phyloP scores from a whole-genome alignment of 1,140 invertebrate species.

The Zaprionus kolodkinae region DNA sequence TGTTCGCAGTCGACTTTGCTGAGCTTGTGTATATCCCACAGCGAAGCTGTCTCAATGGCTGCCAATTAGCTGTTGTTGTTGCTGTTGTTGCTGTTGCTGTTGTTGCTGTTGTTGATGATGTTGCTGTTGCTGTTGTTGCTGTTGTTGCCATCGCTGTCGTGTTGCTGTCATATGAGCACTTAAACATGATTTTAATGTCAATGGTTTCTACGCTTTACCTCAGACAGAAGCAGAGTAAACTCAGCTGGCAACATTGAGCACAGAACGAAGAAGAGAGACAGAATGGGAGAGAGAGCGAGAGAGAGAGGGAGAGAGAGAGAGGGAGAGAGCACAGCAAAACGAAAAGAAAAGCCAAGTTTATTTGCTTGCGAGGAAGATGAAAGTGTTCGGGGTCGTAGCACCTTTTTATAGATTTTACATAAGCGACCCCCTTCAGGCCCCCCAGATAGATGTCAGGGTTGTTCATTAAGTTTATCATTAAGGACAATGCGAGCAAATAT shows the following conservation, averaged over 20 bases:
- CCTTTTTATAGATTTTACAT: slow-evolving; percentile 59
- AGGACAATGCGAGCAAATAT: slow-evolving; percentile 8
- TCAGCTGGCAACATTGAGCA: background rate
- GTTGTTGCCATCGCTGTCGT: slow-evolving; percentile 46
- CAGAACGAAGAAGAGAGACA: background rate
- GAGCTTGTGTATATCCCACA: slow-evolving; percentile 38
- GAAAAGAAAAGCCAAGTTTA: slow-evolving; percentile 46
- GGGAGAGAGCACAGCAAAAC: no score
- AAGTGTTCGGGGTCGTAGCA: slow-evolving; percentile 71
- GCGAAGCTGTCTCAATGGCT: slow-evolving; percentile 68
- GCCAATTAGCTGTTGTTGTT: slow-evolving; percentile 60
- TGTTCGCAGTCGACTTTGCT: slow-evolving; percentile 28
- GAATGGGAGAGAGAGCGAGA: background rate
- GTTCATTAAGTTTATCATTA: slow-evolving; percentile 36
- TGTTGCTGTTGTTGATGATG: slow-evolving; percentile 5
- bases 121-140: slow-evolving; percentile 16
- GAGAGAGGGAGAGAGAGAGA: background rate
- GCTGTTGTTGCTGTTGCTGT: slow-evolving; percentile 7
- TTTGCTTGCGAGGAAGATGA: slow-evolving; percentile 69
- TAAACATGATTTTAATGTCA: slow-evolving; percentile 84
- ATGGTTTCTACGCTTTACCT: slow-evolving; percentile 62
- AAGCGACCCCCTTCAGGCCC: slow-evolving; percentile 11
- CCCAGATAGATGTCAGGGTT: slow-evolving; percentile 21
- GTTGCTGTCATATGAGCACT: slow-evolving; percentile 77
- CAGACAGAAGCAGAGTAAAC: background rate